Percentiles rank a stretch among this genome's conserved stretches.
Conservation (phyloP, 2,888 invertebrate genomes). For the Xestia sexstrigata region DNA sequence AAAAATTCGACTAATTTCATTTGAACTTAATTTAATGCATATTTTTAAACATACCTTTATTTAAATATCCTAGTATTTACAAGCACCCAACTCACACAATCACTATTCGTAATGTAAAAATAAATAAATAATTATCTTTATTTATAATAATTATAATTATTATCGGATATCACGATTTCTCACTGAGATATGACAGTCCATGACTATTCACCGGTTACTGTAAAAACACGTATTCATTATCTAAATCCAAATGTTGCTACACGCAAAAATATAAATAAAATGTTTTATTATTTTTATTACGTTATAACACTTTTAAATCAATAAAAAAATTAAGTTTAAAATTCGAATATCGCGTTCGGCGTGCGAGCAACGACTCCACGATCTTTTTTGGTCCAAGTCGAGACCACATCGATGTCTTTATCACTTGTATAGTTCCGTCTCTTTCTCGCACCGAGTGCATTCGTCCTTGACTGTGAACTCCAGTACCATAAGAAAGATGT, state of each 20-base stretch:
- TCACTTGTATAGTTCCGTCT: constrained; percentile 72
- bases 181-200: constrained; percentile 52
- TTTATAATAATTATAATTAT: constrained; percentile 11
- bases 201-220: constrained; percentile 71
- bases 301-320: constrained; percentile 64
- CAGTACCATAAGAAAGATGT: constrained; percentile 80
- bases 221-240: constrained; percentile 77
- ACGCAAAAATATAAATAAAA: constrained; percentile 62
- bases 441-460: constrained; percentile 77
- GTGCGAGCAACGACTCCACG: constrained; percentile 78
- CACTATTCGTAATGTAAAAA: constrained; percentile 45
- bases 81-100: constrained; percentile 48
- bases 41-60: constrained; percentile 47
- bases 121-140: constrained; percentile 29
- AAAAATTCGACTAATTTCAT: background rate
- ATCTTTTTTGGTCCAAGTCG: constrained; percentile 79
- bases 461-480: constrained; percentile 87
- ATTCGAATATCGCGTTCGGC: constrained; percentile 74
- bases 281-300: constrained; percentile 63
- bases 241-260: constrained; percentile 74
- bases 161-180: constrained; percentile 46
- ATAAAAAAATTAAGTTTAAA: constrained; percentile 68
- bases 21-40: background rate
- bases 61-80: constrained; percentile 51
- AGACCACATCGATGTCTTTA: constrained; percentile 70